Base-by-base conservation (phyloP, 1,140 invertebrate genomes). In the Drosophila varians region DNA sequence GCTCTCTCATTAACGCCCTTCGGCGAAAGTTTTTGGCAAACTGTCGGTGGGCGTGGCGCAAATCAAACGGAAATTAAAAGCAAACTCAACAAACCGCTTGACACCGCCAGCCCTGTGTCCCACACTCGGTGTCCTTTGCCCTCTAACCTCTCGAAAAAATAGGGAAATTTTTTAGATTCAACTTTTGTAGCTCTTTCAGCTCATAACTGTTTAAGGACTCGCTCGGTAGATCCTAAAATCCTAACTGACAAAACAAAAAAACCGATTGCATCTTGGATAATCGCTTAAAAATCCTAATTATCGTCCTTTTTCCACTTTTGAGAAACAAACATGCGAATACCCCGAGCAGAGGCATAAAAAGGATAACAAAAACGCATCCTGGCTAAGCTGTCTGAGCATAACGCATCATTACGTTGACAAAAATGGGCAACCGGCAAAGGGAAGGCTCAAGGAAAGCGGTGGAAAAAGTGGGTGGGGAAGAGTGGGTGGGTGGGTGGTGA, bases 21-120 rank as follows among this genome's bases (percentile, higher is more conserved):
- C 9, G 28, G 28, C 16, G 8, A 60, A 68, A 65, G 45, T 28
- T 19, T 36, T 38, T n/a, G n/a, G n/a, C 31, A 21, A 9, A 28
- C 49, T 40, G 19, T 34, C 21, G 25, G 49, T 68, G 60, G 61
- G 70, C 51, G 46, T 53, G 66, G 49, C 75, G 47, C 62, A 78
- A 79, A 78, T 78, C 76, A 78, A 78, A 78, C 76, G 76, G 76
- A 79, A 79, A 79, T 79, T 79, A 79, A 79, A 79, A 79, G 38
- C 34, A 57, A 42, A 65, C 52, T 61, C 21, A 28, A 19, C 26
- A 40, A 36, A 40, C 23, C 66, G 19, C 48, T 68, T 66, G 64
- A 66, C 64, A 68, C 62, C 21, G 28, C 28, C 4, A 60, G 43
- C 61, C 18, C 9, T 31, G 9, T 31, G 11, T 0, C 6, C 21